Evolutionary conservation across 2,797 vertebrate genomes (phyloP).

Genomic region (Falco naumanni): DNA sequence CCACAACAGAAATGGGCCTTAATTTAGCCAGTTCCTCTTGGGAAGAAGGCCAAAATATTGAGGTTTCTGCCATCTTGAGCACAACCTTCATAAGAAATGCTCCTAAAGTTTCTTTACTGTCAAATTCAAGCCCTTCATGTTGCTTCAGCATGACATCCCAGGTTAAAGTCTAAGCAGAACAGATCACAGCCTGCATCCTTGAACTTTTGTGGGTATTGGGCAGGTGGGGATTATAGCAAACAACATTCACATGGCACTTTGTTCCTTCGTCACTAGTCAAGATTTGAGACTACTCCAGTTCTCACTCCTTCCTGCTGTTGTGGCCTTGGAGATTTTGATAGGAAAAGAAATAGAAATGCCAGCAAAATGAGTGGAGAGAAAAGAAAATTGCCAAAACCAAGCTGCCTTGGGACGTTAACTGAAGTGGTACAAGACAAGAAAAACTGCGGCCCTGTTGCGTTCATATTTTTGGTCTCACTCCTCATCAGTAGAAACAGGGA

Average conservation of each 20-base stretch:
- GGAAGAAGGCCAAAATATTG: constrained; percentile 56
- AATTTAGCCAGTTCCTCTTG: constrained; percentile 65
- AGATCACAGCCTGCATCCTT: not conserved
- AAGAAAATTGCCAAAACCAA: constrained; percentile 9
- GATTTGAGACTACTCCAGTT: not conserved
- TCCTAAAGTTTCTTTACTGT: constrained; percentile 38
- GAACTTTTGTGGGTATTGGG: not conserved
- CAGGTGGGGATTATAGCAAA: not conserved
- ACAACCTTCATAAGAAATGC: constrained; percentile 6
- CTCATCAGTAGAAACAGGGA: not conserved
- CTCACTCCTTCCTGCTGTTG: constrained; percentile 11
- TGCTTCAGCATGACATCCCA: not conserved
- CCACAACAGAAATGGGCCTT: constrained; percentile 57
- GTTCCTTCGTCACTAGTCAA: not conserved
- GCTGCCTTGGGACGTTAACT: not conserved
- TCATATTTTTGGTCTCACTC: not conserved
- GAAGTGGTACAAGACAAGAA: not conserved
- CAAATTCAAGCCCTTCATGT: not conserved
- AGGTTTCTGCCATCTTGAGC: constrained; percentile 61
- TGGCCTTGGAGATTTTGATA: not conserved
- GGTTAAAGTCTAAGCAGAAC: constrained; percentile 20
- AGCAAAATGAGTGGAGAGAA: not conserved
- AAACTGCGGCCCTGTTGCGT: not conserved
- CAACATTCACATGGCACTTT: not conserved
- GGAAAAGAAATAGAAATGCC: not conserved